Base-by-base conservation (phyloP, 1,140 invertebrate species). In the Dolichoris vasculosae region DNA sequence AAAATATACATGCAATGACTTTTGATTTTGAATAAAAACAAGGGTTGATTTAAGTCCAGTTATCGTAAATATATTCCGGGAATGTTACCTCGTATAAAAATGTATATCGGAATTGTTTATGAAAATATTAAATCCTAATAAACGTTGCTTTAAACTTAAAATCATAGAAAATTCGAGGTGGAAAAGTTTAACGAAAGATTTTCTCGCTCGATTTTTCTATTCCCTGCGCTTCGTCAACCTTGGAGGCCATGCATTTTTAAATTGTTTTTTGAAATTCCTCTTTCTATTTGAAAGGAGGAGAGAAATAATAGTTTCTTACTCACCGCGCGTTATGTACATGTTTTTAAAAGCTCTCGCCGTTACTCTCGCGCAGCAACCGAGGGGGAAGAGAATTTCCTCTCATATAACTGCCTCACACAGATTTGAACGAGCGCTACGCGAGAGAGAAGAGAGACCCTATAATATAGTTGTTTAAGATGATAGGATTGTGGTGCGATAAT, bases 271-370 rank as follows among this genome's bases (percentile, higher is more conserved):
- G 59, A 63, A 63, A 6, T 63, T 71, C 23, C n/a, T 73, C 15
- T 43, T 71, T 71, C 23, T 32, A 71, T 40, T 71, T 38, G 38
- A 35, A 43, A 67, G 1, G 63, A 32, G 63, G 38, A 73, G 35
- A 73, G 17, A 73, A 73, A 43, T 43, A 43, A 69, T 38, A 43
- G 40, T 73, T 73, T 73, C 2, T 73, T 73, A 73, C 69, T 73
- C 32, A 73, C 38, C 38, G 7, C 23, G 1, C 40, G 38, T 0
- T 73, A 73, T 43, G 0, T 43, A 8, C 38, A 35, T 40, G 0
- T 7, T 71, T 4, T 35, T 15, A 23, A 73, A 73, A 23, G 15
- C 26, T 43, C 7, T 43, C 69, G 20, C 23, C 26, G 69, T 43
- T 73, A 73, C 23, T 73, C 9, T 73, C 23, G 69, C 38, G 38